Evolutionary conservation across 2,888 invertebrate genomes (phyloP), one percentile per base, ranked within the genome.

Genomic region (Scaptomyza tumidula): DNA sequence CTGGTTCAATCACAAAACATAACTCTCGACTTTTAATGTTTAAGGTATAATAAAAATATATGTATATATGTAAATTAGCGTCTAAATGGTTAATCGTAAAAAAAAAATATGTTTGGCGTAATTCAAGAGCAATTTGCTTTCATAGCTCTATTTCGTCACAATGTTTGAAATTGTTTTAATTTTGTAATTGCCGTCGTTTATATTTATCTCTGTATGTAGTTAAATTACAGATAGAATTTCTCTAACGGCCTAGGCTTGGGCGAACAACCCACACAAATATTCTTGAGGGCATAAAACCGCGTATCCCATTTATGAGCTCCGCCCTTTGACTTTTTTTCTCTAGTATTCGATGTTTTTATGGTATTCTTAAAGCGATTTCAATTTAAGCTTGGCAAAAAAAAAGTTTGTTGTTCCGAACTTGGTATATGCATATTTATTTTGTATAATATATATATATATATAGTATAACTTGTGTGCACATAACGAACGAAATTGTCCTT

Each of bases 61-160:
- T 19, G 2, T 19, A 73, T 39, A 68, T 59, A 73, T 73, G 67
- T 49, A 68, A 73, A 72, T 74, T 62, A 68, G 57, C 55, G 48
- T 50, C 9, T 24, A 37, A 67, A 57, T 50, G 53, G 11, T 11
- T 16, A 48, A 52, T 33, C 43, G 48, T 49, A 48, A 64, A 58
- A 62, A 14, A 14, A 11, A 54, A 71, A 71, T 57, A 65, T 71
- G 71, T 45, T 59, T 43, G 45, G 39, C 37, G 19, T 39, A 60
- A 50, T 45, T 33, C 41, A 33, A 55, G n/a, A 16, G n/a, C 33
- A 29, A 44, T 61, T 45, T 49, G 35, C 55, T 65, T 54, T 33
- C 11, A 59, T 59, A 7, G 53, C 31, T 14, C 48, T 14, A 41
- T 46, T 49, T 37, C 10, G 27, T 16, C 16, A 29, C 24, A 29